phyloP scores from a whole-genome alignment of 1,140 invertebrate species.

The Plectus sambesii region DNA sequence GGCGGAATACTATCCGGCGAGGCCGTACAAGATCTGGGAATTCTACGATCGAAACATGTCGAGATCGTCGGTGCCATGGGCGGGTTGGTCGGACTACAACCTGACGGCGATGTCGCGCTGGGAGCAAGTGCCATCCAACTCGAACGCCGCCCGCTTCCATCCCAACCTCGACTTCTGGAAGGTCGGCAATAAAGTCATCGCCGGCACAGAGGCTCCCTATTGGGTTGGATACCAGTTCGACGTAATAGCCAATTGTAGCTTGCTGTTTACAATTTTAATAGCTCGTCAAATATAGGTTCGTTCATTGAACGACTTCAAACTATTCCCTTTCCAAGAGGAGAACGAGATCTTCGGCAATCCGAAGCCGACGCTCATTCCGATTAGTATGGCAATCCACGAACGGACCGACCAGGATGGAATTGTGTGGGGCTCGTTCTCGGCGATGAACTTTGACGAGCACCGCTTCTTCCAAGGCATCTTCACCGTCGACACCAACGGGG shows the following conservation, averaged over 20 bases:
- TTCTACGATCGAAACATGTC: conserved; percentile 44
- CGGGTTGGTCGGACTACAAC: conserved; percentile 45
- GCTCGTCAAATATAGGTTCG: conserved; percentile 24
- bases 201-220: conserved; percentile 42
- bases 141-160: conserved; percentile 41
- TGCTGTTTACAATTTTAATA: background rate
- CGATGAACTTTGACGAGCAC: conserved; percentile 45
- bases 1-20: conserved; percentile 41
- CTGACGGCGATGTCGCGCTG: conserved; percentile 41
- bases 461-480: conserved; percentile 42
- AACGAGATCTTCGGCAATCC: conserved; percentile 39
- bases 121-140: conserved; percentile 41
- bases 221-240: conserved; percentile 46
- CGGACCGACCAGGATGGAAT: conserved; percentile 37
- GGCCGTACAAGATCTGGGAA: conserved; percentile 45
- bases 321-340: conserved; percentile 42
- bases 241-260: conserved; percentile 19
- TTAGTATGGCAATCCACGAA: conserved; percentile 45
- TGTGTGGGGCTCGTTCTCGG: conserved; percentile 43
- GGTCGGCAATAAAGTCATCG: conserved; percentile 36
- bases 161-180: conserved; percentile 45
- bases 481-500: conserved; percentile 38
- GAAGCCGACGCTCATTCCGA: conserved; percentile 39
- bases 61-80: conserved; percentile 38
- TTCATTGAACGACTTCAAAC: conserved; percentile 37